A percentile compares a stretch with the other conserved stretches of the same genome.
phyloP scores from a whole-genome alignment of 2,113 vertebrate species.

The Catharus minimus region DNA sequence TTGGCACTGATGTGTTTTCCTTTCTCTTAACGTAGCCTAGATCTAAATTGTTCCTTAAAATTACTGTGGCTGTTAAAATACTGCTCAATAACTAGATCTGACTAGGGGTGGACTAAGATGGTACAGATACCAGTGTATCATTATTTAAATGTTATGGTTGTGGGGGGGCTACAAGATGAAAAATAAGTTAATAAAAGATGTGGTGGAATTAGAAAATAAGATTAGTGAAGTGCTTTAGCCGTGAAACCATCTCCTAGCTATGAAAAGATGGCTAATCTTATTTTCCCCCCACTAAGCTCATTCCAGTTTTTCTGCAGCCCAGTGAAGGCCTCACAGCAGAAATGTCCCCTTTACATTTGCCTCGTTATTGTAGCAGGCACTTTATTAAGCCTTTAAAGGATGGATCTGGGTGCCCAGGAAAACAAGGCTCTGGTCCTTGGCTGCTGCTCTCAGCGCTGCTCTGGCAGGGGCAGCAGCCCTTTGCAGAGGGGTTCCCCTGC shows the following conservation, averaged over 20 bases:
- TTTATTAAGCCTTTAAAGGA: constrained; percentile 25
- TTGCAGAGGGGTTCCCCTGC: not conserved
- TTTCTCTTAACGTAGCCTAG: constrained; percentile 35
- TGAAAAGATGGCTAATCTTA: constrained; percentile 37
- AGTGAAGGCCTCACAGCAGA: not conserved
- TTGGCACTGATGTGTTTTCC: constrained; percentile 87
- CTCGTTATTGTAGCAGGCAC: not conserved
- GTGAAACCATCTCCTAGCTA: constrained; percentile 33
- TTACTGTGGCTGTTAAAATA: constrained; percentile 41
- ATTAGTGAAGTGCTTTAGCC: constrained; percentile 54
- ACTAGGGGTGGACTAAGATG: not conserved
- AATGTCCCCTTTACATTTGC: not conserved
- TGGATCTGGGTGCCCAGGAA: not conserved
- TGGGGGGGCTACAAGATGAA: constrained; percentile 44
- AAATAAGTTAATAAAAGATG: constrained; percentile 57
- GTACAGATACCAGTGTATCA: not conserved
- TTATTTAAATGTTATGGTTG: constrained; percentile 37
- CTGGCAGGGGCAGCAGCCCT: not conserved
- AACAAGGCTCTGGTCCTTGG: not conserved
- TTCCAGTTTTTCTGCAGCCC: not conserved
- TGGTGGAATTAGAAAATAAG: constrained; percentile 62
- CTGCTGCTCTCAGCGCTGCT: not conserved
- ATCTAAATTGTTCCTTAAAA: constrained; percentile 60
- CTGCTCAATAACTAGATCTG: constrained; percentile 46
- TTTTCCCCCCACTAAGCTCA: constrained; percentile 37